Evolutionary conservation across 1,140 invertebrate genomes (phyloP), one percentile per base, ranked within the genome.

Genomic region (Odontomachus brunneus): DNA sequence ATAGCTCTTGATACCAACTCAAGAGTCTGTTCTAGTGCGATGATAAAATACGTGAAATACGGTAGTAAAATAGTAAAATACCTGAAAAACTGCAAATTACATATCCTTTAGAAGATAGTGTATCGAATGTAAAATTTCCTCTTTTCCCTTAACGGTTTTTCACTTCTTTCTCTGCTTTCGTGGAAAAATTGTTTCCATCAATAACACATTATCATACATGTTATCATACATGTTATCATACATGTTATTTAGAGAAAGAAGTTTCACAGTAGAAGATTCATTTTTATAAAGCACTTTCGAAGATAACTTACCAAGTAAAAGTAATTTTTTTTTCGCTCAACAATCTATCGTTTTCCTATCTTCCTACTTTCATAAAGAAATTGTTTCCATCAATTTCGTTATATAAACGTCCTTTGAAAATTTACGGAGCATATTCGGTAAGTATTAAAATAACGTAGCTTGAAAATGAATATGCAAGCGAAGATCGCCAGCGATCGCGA

Each of bases 261-360:
- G 0, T 22, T 1, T 55, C n/a, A 22, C 3, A 22, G 22, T 55
- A 11, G 7, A 19, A 55, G n/a, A 55, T n/a, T n/a, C n/a, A n/a
- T n/a, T 55, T 7, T 55, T 22, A 22, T 19, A 55, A 2, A 19
- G 5, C 19, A 19, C 15, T 19, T 44, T 7, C 38, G n/a, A 53
- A n/a, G 15, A 53, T n/a, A 22, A 55, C 17, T n/a, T n/a, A n/a
- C n/a, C n/a, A 5, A 67, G 49, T 69, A 14, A 69, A 69, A 53
- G n/a, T 29, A n/a, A 69, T 53, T 19, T 17, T 38, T n/a, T 17
- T 17, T 33, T 2, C 11, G 1, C 2, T 9, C 7, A 7, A 11
- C n/a, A 14, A 29, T 60, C 9, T 44, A 0, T 11, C 38, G 38
- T 7, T 0, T 44, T 7, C 38, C 38, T 11, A 44, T 4, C 38